phyloP scores from a whole-genome alignment of 2,888 invertebrate species.

The Nemotelus pantherinus region DNA sequence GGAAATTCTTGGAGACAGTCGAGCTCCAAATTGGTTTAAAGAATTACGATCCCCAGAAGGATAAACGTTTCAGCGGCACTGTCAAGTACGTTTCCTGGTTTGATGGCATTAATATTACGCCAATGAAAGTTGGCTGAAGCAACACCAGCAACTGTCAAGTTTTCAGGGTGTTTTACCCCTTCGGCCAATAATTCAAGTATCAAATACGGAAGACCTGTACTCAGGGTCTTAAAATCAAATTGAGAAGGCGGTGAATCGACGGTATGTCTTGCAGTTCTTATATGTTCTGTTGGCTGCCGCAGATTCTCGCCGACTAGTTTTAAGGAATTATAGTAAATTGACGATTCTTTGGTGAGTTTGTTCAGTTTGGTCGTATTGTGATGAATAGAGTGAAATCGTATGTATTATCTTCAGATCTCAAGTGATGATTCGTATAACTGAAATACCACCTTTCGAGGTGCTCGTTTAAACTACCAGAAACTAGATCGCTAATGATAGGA shows the following conservation, averaged over 20 bases:
- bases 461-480: too few species aligned
- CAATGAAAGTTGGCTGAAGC: too few species aligned
- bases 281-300: background rate
- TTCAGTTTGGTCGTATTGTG: slow-evolving; percentile 53
- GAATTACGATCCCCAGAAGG: slow-evolving; percentile 99
- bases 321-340: slow-evolving; percentile 25
- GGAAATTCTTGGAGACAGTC: slow-evolving; percentile 96
- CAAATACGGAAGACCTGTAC: slow-evolving; percentile 88
- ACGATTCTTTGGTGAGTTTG: slow-evolving; percentile 28
- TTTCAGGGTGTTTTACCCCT: too few species aligned
- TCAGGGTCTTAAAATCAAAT: slow-evolving; percentile 97
- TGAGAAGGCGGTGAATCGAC: slow-evolving; percentile 76
- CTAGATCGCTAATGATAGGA: too few species aligned
- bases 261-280: slow-evolving; percentile 25
- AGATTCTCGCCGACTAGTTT: slow-evolving; percentile 12
- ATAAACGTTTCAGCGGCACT: slow-evolving; percentile 99
- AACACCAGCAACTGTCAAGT: too few species aligned
- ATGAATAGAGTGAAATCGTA: slow-evolving; percentile 63
- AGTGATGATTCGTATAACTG: background rate
- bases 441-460: background rate
- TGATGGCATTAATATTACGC: too few species aligned
- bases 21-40: slow-evolving; percentile 99
- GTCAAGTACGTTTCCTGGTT: slow-evolving; percentile 90
- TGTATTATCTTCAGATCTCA: slow-evolving; percentile 67
- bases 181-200: too few species aligned